Conservation (phyloP, 1,140 invertebrate species). For the Gonatopus flavifemur region DNA sequence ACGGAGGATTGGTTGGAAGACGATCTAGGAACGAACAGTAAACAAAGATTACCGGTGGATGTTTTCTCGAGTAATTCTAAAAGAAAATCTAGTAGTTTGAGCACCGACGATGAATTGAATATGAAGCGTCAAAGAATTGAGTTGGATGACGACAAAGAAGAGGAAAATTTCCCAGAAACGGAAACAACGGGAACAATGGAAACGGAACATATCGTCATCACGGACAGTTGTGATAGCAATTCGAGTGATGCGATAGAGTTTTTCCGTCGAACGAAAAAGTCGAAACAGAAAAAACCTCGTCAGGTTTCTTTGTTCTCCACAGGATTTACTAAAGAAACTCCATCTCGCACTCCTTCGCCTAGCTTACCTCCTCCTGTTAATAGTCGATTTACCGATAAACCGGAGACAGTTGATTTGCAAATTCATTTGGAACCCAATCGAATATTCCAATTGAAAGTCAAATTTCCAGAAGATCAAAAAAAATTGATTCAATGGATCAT, state of each 20-base stretch:
- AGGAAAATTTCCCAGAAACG: background rate
- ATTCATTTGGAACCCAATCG: slow-evolving; percentile 33
- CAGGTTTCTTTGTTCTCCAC: slow-evolving; percentile 35
- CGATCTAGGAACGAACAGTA: slow-evolving; percentile 35
- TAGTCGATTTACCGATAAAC: background rate
- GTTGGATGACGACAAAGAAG: no score
- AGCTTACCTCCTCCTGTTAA: background rate
- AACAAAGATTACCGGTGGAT: slow-evolving; percentile 13
- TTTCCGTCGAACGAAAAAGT: background rate
- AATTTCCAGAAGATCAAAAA: slow-evolving; percentile 26
- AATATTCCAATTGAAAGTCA: slow-evolving; percentile 32
- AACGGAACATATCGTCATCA: background rate
- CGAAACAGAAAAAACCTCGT: slow-evolving; percentile 10
- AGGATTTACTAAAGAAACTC: slow-evolving; percentile 31
- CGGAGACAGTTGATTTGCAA: slow-evolving; percentile 21
- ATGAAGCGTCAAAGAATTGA: slow-evolving; percentile 19
- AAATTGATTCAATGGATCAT: slow-evolving; percentile 23
- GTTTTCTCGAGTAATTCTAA: slow-evolving; percentile 5
- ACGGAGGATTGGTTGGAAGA: slow-evolving; percentile 56
- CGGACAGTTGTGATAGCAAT: slow-evolving; percentile 21
- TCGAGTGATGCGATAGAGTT: background rate
- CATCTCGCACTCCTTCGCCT: slow-evolving; percentile 32
- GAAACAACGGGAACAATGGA: background rate
- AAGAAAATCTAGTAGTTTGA: slow-evolving; percentile 14
- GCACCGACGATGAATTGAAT: slow-evolving; percentile 9